Conservation (phyloP, 23 tunicate genomes). For the Ciona savignyi region DNA sequence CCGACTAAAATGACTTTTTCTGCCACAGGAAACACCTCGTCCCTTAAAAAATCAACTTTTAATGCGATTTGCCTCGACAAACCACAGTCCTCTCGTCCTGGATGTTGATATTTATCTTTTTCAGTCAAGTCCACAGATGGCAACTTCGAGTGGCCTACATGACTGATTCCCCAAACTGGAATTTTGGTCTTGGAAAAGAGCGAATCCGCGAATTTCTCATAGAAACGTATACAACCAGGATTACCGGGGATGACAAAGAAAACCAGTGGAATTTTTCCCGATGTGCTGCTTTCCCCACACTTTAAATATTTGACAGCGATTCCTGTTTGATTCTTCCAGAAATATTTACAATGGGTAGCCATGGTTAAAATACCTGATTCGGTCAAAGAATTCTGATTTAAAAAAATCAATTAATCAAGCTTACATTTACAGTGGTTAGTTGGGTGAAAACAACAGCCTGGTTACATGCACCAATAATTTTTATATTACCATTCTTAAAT, state of each 20-base stretch:
- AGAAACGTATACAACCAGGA: slow-evolving; percentile 80
- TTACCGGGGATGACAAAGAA: slow-evolving; percentile 84
- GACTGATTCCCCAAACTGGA: slow-evolving; percentile 80
- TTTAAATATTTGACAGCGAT: slow-evolving; percentile 41
- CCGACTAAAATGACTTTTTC: slow-evolving; percentile 80
- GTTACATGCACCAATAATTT: no score
- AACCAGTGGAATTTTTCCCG: not conserved
- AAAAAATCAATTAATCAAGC: no score
- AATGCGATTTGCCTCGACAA: slow-evolving; percentile 57
- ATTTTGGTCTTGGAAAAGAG: slow-evolving; percentile 18
- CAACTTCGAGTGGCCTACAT: slow-evolving; percentile 56
- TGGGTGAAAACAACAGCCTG: no score
- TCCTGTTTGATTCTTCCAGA: slow-evolving; percentile 37
- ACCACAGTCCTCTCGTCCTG: slow-evolving; percentile 41
- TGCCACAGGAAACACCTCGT: slow-evolving; percentile 43
- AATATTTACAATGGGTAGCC: slow-evolving; percentile 20
- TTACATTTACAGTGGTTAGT: no score
- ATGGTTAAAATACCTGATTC: no score
- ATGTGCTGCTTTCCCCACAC: not conserved
- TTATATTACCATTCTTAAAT: no score
- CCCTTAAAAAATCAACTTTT: slow-evolving; percentile 41
- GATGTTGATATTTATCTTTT: no score
- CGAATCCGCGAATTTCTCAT: slow-evolving; percentile 64
- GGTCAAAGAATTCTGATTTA: no score
- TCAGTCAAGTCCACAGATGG: not conserved